phyloP scores from a whole-genome alignment of 2,888 invertebrate species.

The Therioaphis trifolii region DNA sequence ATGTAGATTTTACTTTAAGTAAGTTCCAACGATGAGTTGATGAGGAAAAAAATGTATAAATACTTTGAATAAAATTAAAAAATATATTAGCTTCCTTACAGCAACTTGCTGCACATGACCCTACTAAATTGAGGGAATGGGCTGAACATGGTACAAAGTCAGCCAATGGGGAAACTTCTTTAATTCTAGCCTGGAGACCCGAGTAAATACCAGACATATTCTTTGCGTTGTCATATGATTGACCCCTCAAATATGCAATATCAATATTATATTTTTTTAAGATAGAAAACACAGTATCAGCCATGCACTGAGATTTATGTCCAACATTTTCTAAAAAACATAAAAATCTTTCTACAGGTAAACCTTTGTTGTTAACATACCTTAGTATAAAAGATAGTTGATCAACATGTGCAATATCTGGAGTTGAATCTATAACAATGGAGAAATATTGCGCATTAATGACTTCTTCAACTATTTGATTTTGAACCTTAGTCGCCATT shows the following conservation, averaged over 20 bases:
- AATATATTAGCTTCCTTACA: slow-evolving; percentile 39
- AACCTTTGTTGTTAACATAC: slow-evolving; percentile 20
- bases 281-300: slow-evolving; percentile 13
- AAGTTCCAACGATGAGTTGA: slow-evolving; percentile 38
- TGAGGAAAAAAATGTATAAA: slow-evolving; percentile 39
- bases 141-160: too few species aligned
- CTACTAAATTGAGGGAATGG: neutral
- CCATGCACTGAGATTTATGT: slow-evolving; percentile 31
- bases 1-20: neutral
- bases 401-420: slow-evolving; percentile 45
- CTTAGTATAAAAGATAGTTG: slow-evolving; percentile 25
- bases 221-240: slow-evolving; percentile 23
- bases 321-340: slow-evolving; percentile 49
- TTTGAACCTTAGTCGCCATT: slow-evolving; percentile 26
- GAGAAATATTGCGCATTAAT: slow-evolving; percentile 38
- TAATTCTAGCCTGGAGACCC: too few species aligned
- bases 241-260: slow-evolving; percentile 29
- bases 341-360: slow-evolving; percentile 48
- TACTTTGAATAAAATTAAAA: slow-evolving; percentile 44
- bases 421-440: too few species aligned
- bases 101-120: slow-evolving; percentile 36
- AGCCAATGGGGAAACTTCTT: too few species aligned
- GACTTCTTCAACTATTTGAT: slow-evolving; percentile 29
- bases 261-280: slow-evolving; percentile 34
- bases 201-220: too few species aligned